Conservation (phyloP, 2,797 vertebrate genomes). For the Kryptolebias ocellatus region DNA sequence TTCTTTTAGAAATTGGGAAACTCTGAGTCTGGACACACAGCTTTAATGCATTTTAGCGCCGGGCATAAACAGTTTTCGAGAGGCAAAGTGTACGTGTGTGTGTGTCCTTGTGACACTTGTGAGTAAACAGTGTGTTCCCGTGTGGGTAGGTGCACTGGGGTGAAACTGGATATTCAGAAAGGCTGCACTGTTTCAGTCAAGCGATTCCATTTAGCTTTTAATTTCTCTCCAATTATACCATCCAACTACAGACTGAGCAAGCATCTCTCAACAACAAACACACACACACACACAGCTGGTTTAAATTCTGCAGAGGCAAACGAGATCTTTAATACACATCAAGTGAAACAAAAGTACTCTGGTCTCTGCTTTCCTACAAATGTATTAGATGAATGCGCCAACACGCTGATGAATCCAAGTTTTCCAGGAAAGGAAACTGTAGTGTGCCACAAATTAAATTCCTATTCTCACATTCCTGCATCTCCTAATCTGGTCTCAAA, state of each 20-base stretch:
- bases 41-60: not conserved
- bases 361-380: conserved; percentile 24
- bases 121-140: conserved; percentile 27
- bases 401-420: conserved; percentile 15
- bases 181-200: conserved; percentile 76
- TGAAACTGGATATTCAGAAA: conserved; percentile 65
- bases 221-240: conserved; percentile 67
- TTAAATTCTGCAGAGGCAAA: not conserved
- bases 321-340: not conserved
- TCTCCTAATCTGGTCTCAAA: conserved; percentile 63
- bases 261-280: conserved; percentile 11
- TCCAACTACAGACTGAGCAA: conserved; percentile 47
- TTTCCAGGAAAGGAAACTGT: conserved; percentile 37
- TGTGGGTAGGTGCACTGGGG: conserved; percentile 15
- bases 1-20: not conserved
- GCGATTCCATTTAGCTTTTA: conserved; percentile 74
- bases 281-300: not conserved
- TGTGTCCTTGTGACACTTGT: conserved; percentile 3
- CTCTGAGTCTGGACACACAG: not conserved
- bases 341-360: conserved; percentile 19
- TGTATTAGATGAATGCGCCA: conserved; percentile 37
- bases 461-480: conserved; percentile 68
- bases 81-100: not conserved
- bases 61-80: not conserved
- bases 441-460: conserved; percentile 53